Evolutionary conservation across 2,888 invertebrate species (phyloP).

Genomic region (Ferrisia virgata): DNA sequence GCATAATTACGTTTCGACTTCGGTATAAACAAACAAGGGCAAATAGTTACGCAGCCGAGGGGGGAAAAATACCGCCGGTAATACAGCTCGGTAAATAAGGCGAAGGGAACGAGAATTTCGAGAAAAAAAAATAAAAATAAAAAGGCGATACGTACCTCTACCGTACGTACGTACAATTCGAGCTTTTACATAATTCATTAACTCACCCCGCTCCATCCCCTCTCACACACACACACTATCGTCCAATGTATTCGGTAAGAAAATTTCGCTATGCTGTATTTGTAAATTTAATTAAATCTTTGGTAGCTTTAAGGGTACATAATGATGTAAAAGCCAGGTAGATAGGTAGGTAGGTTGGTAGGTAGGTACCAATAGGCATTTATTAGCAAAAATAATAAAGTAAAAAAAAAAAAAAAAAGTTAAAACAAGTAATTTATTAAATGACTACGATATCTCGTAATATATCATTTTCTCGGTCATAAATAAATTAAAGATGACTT

Average conservation of each 20-base stretch:
- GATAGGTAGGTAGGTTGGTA: too few species aligned
- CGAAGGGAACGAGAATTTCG: background rate
- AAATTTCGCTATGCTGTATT: background rate
- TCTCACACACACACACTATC: too few species aligned
- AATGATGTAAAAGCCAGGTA: too few species aligned
- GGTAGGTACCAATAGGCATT: too few species aligned
- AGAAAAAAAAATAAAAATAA: background rate
- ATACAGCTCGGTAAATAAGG: background rate
- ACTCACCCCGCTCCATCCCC: background rate
- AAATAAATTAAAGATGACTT: constrained; percentile 12
- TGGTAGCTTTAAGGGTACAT: background rate
- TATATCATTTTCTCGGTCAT: background rate
- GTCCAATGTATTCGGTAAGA: background rate
- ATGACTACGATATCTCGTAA: background rate
- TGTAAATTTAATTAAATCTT: background rate
- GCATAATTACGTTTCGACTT: constrained; percentile 14
- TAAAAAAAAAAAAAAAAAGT: background rate
- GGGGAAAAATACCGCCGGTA: background rate
- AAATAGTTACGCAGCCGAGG: background rate
- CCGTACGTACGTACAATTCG: too few species aligned
- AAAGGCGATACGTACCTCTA: too few species aligned
- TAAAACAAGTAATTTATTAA: background rate
- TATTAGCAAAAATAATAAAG: background rate
- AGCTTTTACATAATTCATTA: background rate
- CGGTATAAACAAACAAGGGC: background rate